Percentiles rank a stretch among this genome's conserved stretches.
phyloP scores from a whole-genome alignment of 2,113 vertebrate genomes.

The Entomyzon cyanotis region DNA sequence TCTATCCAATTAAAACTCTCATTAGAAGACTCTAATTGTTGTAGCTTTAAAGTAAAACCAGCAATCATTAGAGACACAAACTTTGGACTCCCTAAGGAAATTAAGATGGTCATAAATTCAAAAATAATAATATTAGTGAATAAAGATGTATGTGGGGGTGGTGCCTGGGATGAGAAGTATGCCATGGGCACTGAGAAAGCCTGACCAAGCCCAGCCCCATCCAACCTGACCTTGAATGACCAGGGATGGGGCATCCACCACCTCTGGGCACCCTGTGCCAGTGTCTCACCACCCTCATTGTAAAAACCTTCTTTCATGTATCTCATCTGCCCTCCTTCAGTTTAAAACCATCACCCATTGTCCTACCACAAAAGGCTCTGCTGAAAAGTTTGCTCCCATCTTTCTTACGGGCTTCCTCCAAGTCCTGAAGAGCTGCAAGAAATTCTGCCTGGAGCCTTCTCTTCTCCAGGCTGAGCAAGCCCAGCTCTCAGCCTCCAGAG shows the following conservation, averaged over 20 bases:
- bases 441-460: neutral
- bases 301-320: neutral
- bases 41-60: neutral
- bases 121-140: neutral
- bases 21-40: neutral
- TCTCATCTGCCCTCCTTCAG: neutral
- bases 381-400: neutral
- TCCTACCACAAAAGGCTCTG: no score
- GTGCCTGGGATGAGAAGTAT: neutral
- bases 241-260: neutral
- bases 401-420: neutral
- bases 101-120: neutral
- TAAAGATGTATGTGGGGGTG: fast-evolving
- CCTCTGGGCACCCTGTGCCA: neutral
- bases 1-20: constrained; percentile 5
- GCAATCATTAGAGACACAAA: neutral
- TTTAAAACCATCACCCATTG: neutral
- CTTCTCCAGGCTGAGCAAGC: neutral
- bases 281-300: neutral
- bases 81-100: neutral
- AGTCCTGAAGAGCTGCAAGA: neutral
- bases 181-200: fast-evolving
- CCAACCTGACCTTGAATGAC: neutral
- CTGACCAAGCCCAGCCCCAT: neutral
- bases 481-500: neutral